Percentiles rank a stretch among this genome's conserved stretches.
These are phyloP conservation scores for Diarsia brunnea DNA, from an alignment of 2,888 invertebrate species.

Conservation along the genomic window DNA sequence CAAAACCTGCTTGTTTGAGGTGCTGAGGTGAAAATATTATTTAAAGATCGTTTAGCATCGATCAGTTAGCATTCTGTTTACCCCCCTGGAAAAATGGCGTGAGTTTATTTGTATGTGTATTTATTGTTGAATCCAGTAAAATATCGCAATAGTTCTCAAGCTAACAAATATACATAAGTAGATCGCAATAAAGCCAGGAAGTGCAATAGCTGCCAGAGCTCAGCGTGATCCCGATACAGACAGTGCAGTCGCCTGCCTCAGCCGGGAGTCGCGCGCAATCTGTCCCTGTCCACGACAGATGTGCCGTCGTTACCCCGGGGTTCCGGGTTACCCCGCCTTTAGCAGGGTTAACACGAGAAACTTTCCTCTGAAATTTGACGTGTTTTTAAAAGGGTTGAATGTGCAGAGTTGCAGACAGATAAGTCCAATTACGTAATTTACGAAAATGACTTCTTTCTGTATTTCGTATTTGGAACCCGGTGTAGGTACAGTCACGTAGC, in stretches of 20 bases:
- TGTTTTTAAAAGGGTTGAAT: conserved; percentile 31
- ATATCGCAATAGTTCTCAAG: neutral
- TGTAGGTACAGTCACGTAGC: too few species aligned
- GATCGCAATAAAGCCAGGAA: conserved; percentile 26
- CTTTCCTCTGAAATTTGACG: conserved; percentile 11
- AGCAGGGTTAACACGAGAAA: conserved; percentile 48
- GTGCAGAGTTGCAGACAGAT: neutral
- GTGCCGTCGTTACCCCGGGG: conserved; percentile 45
- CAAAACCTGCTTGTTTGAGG: too few species aligned
- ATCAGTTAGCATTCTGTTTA: neutral
- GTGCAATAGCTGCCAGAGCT: conserved; percentile 37
- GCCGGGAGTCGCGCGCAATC: conserved; percentile 58
- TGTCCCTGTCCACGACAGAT: conserved; percentile 67
- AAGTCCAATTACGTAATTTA: conserved; percentile 26
- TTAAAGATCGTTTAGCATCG: neutral
- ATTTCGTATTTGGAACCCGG: neutral
- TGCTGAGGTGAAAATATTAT: too few species aligned
- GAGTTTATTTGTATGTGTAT: neutral
- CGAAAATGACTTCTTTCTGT: neutral
- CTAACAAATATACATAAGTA: conserved; percentile 20
- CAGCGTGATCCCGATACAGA: conserved; percentile 36
- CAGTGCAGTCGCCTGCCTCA: conserved; percentile 35
- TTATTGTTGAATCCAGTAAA: neutral
- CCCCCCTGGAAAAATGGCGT: neutral
- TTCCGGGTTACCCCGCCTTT: conserved; percentile 15